Percentiles rank a stretch among this genome's conserved stretches.
These are phyloP conservation scores for Synanceia verrucosa DNA, from an alignment of 2,797 vertebrate genomes.

Conservation along the genomic window DNA sequence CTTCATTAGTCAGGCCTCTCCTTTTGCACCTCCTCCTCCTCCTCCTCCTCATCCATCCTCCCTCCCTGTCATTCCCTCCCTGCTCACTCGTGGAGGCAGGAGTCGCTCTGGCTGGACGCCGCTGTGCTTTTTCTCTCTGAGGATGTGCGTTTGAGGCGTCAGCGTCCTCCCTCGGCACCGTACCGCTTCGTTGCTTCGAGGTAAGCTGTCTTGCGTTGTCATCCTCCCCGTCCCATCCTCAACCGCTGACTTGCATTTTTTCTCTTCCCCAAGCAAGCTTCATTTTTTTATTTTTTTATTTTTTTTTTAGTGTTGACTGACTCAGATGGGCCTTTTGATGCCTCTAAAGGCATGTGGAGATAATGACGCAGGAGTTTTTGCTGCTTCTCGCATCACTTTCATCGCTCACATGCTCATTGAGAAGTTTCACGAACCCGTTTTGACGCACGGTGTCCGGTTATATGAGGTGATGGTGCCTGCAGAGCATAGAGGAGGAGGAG, in stretches of 20 bases:
- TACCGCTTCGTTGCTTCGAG: conserved; percentile 19
- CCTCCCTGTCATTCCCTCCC: conserved; percentile 44
- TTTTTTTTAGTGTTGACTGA: no score
- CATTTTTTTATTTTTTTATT: no score
- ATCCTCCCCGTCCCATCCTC: conserved; percentile 15
- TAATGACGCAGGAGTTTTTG: background rate
- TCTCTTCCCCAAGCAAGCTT: no score
- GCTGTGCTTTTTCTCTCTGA: background rate
- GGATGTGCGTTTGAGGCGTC: conserved; percentile 27
- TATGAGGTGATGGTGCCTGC: conserved; percentile 3
- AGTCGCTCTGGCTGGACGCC: conserved; percentile 34
- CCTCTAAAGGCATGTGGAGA: background rate
- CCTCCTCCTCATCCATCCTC: conserved; percentile 34
- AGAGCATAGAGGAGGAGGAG: background rate
- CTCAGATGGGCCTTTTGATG: conserved; percentile 21
- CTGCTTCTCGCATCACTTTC: background rate
- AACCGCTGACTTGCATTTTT: conserved; percentile 48
- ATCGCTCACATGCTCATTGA: background rate
- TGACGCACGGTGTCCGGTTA: background rate
- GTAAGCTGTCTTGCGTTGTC: conserved; percentile 57
- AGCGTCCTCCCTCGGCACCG: background rate
- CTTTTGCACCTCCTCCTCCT: conserved; percentile 61
- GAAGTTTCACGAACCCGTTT: conserved; percentile 38
- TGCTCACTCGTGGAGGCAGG: conserved; percentile 50
- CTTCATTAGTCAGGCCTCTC: conserved; percentile 82